phyloP scores from a whole-genome alignment of 2,113 vertebrate genomes.

The Engraulis encrasicolus region DNA sequence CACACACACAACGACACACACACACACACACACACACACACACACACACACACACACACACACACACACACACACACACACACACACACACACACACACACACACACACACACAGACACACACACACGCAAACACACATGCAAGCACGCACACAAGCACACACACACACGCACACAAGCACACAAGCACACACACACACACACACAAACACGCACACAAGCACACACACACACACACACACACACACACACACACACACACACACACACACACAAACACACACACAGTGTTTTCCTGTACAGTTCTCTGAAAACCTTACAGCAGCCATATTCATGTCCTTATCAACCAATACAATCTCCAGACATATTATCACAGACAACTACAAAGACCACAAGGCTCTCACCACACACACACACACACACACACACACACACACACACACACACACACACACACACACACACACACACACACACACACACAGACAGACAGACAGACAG shows the following conservation, averaged over 20 bases:
- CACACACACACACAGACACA: not conserved
- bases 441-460: not conserved
- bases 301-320: too few relatives aligned
- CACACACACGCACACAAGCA: not conserved
- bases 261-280: constrained; percentile 27
- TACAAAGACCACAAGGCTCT: constrained; percentile 10
- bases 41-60: not conserved
- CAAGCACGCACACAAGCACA: constrained; percentile 3
- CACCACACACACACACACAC: not conserved
- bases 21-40: not conserved
- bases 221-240: constrained; percentile 7
- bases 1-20: not conserved
- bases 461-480: not conserved
- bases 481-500: too few relatives aligned
- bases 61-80: not conserved
- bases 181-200: not conserved
- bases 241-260: constrained; percentile 16
- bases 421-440: not conserved
- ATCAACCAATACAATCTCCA: not conserved
- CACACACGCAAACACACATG: too few relatives aligned
- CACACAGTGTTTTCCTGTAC: not conserved
- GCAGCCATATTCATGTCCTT: not conserved
- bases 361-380: not conserved
- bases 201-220: not conserved
- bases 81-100: not conserved